Conservation (phyloP, 1,140 invertebrate species). For the Trichonephila inaurata region DNA sequence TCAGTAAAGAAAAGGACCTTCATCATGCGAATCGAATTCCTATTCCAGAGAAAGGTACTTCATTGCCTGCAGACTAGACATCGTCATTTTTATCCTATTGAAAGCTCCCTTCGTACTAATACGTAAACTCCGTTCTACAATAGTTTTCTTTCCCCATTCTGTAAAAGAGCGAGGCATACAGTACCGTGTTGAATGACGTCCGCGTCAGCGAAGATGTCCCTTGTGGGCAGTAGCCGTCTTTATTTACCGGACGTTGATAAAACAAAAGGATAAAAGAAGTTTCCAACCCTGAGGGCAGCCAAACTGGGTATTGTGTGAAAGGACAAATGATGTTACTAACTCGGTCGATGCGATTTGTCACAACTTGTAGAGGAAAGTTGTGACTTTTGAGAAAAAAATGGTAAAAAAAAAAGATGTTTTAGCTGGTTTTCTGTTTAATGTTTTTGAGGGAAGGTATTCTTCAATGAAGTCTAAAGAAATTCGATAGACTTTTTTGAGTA, state of each 20-base stretch:
- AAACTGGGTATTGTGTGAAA: constrained; percentile 45
- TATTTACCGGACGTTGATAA: constrained; percentile 42
- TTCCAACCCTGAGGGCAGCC: background rate
- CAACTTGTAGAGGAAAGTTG: constrained; percentile 61
- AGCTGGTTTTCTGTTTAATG: background rate
- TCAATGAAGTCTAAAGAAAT: constrained; percentile 36
- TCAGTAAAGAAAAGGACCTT: background rate
- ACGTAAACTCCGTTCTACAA: constrained; percentile 6
- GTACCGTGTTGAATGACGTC: constrained; percentile 36
- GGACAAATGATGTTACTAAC: constrained; percentile 54
- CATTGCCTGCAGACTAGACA: background rate
- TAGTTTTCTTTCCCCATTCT: constrained; percentile 1
- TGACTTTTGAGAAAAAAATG: constrained; percentile 15
- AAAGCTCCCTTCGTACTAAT: constrained; percentile 1
- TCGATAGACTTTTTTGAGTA: background rate
- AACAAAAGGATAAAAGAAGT: constrained; percentile 48
- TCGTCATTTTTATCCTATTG: constrained; percentile 17
- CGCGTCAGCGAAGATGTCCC: constrained; percentile 54
- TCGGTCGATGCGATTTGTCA: constrained; percentile 58
- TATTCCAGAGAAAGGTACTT: background rate
- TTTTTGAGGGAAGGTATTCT: constrained; percentile 20
- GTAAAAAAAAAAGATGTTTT: background rate
- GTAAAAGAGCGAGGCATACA: background rate
- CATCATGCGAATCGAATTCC: background rate
- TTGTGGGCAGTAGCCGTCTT: constrained; percentile 39